Evolutionary conservation across 2,888 invertebrate genomes (phyloP).

Genomic region (Drosophila kokeensis): DNA sequence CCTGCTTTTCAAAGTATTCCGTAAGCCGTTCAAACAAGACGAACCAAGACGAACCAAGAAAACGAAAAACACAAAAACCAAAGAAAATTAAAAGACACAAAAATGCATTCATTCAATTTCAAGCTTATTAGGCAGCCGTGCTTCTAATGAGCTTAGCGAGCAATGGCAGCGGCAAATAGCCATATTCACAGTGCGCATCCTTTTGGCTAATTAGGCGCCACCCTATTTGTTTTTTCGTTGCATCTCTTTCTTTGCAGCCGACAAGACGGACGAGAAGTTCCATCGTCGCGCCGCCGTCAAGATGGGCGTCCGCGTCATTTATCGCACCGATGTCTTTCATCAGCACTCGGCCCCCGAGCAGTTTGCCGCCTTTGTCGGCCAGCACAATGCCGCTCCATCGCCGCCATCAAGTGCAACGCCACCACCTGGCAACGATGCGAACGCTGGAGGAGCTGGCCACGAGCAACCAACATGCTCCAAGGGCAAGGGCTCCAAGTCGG

Average conservation of each 20-base stretch:
- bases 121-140: conserved; percentile 19
- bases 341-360: conserved; percentile 77
- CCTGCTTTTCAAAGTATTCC: background rate
- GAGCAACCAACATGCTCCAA: conserved; percentile 44
- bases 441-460: conserved; percentile 12
- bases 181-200: conserved; percentile 1
- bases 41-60: conserved; percentile 24
- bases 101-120: conserved; percentile 23
- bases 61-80: conserved; percentile 2
- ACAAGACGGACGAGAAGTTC: conserved; percentile 92
- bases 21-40: conserved; percentile 1
- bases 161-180: conserved; percentile 48
- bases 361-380: conserved; percentile 70
- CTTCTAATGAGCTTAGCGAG: conserved; percentile 38
- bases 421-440: conserved; percentile 42
- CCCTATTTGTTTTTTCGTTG: conserved; percentile 1
- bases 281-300: conserved; percentile 92
- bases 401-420: conserved; percentile 67
- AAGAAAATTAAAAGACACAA: conserved; percentile 7
- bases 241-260: conserved; percentile 87
- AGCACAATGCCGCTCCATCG: conserved; percentile 66
- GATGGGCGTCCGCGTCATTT: conserved; percentile 94
- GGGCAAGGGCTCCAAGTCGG: conserved; percentile 76
- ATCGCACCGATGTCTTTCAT: conserved; percentile 85
- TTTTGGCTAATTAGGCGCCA: conserved; percentile 26